A percentile compares a stretch with the other conserved stretches of the same genome.
phyloP scores from a whole-genome alignment of 2,797 vertebrate species.

The Sphenodon punctatus region DNA sequence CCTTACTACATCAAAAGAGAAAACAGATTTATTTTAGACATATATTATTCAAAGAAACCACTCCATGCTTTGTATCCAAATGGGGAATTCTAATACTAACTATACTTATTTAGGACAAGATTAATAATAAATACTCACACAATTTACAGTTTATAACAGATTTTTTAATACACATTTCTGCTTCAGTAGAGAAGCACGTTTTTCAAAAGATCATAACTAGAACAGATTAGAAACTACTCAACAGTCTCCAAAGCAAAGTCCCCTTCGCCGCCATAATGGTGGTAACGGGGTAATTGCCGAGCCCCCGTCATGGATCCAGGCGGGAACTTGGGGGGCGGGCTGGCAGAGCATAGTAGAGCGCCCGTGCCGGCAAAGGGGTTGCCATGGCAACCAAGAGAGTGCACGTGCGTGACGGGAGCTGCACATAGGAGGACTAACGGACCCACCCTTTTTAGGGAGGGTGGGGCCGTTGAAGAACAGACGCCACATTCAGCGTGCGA shows the following conservation, averaged over 20 bases:
- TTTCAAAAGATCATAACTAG: background rate
- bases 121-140: background rate
- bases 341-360: too few relatives aligned
- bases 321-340: too few relatives aligned
- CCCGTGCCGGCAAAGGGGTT: too few relatives aligned
- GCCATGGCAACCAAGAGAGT: too few relatives aligned
- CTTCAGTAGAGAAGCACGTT: slow-evolving; percentile 5
- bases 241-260: background rate
- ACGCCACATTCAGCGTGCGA: too few relatives aligned
- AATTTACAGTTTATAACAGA: background rate
- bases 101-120: background rate
- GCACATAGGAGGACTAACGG: too few relatives aligned
- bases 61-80: slow-evolving; percentile 19
- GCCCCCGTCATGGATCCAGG: too few relatives aligned
- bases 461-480: too few relatives aligned
- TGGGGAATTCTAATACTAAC: background rate
- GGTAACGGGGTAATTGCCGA: too few relatives aligned
- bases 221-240: background rate
- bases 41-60: slow-evolving; percentile 2
- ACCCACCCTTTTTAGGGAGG: too few relatives aligned
- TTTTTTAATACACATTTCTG: background rate
- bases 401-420: too few relatives aligned
- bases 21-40: slow-evolving; percentile 25
- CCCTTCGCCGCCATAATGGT: too few relatives aligned
- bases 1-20: background rate